Evolutionary conservation across 2,888 invertebrate species (phyloP), one percentile per base, ranked within the genome.

Genomic region (Clostera curtula): DNA sequence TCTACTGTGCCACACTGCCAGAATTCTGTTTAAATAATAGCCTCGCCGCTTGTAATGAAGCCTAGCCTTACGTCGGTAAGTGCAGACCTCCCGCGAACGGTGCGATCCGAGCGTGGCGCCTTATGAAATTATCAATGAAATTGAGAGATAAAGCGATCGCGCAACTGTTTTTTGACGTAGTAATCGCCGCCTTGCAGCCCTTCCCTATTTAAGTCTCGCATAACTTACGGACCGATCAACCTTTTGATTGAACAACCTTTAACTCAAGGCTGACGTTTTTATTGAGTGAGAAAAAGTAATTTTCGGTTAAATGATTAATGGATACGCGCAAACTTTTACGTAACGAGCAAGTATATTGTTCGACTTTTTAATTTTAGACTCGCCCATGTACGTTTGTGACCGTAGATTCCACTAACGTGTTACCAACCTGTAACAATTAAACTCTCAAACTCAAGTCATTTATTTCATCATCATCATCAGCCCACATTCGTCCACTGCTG

Each of bases 81-180:
- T 58, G 54, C 53, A 48, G 79, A 79, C 76, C 77, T 63, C 64
- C 73, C 75, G 71, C 58, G 57, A 46, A 49, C 46, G 43, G 45
- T 48, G 41, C 50, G 42, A 40, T 40, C 39, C 37, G 48, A 48
- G 43, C 39, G 43, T 44, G 54, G 57, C 57, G 60, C 61, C 66
- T 72, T 70, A 73, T 72, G 68, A 70, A 79, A 74, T 75, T 71
- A 79, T 72, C 72, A 64, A 66, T 65, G 66, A 74, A n/a, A 77
- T 77, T 79, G 73, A 79, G 79, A 71, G 68, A 75, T 76, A 79
- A 75, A 70, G 55, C 60, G 62, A 42, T 54, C 56, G 60, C 49
- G 55, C 60, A 62, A 42, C 54, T 56, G 60, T 48, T 51, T 52
- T 44, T 56, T 67, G 76, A 77, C 73, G 65, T 55, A 67, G 62